A percentile compares a stretch with the other conserved stretches of the same genome.
These are phyloP conservation scores for Epistrophella euchroma DNA, from an alignment of 2,888 invertebrate genomes.

Conservation along the genomic window DNA sequence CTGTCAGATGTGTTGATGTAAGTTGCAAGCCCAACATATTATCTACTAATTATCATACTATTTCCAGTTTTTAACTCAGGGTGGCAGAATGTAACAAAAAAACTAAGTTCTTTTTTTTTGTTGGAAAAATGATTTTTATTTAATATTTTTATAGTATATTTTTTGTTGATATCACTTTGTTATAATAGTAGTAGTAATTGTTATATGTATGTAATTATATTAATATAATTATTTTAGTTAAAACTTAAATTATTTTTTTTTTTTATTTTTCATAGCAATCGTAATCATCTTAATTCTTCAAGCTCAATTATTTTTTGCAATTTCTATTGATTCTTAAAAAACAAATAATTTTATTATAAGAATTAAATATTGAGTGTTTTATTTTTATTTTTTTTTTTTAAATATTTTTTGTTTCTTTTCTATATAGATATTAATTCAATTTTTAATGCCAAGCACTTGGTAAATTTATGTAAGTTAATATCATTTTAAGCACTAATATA, in stretches of 20 bases:
- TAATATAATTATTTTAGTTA: constrained; percentile 49
- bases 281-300: constrained; percentile 46
- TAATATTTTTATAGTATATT: constrained; percentile 66
- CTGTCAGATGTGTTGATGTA: no score
- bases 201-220: constrained; percentile 49
- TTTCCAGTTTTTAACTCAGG: no score
- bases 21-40: no score
- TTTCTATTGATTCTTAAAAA: constrained; percentile 49
- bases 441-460: constrained; percentile 68
- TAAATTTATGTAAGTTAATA: constrained; percentile 52
- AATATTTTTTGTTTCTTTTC: not conserved
- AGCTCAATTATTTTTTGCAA: constrained; percentile 51
- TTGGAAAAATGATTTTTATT: constrained; percentile 74
- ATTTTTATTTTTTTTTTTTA: constrained; percentile 31
- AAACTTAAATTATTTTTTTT: constrained; percentile 43
- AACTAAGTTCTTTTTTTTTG: constrained; percentile 33
- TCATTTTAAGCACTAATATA: constrained; percentile 52
- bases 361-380: constrained; percentile 33
- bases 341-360: constrained; percentile 47
- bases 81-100: no score
- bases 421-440: constrained; percentile 22
- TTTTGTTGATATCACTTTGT: constrained; percentile 76
- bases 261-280: constrained; percentile 55
- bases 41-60: no score
- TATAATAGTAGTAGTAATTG: constrained; percentile 70